These are phyloP conservation scores for Sinonovacula constricta DNA, from an alignment of 1,140 invertebrate genomes.

Conservation along the genomic window DNA sequence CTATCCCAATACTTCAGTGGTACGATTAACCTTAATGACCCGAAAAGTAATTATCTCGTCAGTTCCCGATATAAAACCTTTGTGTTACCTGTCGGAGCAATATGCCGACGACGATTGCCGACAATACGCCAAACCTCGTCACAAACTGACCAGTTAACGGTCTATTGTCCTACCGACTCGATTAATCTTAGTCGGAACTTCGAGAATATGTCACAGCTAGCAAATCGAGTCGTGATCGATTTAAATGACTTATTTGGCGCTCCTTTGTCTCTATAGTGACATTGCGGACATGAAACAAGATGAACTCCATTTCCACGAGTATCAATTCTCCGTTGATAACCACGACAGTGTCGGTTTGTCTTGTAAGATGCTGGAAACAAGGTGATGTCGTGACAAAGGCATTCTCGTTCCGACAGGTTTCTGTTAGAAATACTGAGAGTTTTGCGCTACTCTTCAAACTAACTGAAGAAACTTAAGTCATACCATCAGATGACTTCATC, in stretches of 20 bases:
- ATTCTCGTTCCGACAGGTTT: background rate
- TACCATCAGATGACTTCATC: no score
- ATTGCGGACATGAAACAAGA: conserved; percentile 20
- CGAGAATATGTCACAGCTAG: conserved; percentile 24
- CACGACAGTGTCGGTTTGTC: background rate
- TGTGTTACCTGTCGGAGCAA: no score
- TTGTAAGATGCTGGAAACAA: background rate
- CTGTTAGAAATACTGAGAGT: no score
- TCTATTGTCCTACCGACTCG: conserved; percentile 28
- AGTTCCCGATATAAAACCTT: no score
- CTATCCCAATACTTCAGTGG: no score
- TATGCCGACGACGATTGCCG: no score
- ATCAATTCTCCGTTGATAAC: conserved; percentile 3
- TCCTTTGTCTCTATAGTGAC: conserved; percentile 30
- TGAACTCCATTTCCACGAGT: conserved; percentile 37
- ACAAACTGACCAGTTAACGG: conserved; percentile 40
- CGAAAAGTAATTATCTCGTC: no score
- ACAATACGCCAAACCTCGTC: conserved; percentile 25
- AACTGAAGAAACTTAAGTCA: no score
- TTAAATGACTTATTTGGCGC: conserved; percentile 43
- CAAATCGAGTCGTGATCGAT: conserved; percentile 43
- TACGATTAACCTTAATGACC: no score
- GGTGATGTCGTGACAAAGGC: background rate
- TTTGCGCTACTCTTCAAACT: no score
- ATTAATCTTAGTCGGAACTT: conserved; percentile 45